A percentile compares a stretch with the other conserved stretches of the same genome.
Conservation (phyloP, 2,113 vertebrate genomes). For the Cyrtonyx montezumae region DNA sequence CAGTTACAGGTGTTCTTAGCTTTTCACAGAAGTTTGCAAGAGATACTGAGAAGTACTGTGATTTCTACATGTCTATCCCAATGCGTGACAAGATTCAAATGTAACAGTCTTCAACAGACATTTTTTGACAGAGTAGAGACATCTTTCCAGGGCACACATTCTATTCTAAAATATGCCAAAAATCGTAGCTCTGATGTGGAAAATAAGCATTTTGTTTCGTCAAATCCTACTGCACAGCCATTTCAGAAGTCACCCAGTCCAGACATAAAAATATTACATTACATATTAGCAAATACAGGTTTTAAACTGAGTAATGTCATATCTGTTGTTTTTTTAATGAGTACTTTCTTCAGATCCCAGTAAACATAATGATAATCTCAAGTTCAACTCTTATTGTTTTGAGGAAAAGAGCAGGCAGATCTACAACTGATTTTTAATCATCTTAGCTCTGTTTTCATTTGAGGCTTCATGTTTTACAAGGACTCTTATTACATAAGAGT, state of each 20-base stretch:
- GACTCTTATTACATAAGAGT: background rate
- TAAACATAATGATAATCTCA: background rate
- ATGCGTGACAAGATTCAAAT: background rate
- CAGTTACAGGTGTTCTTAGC: background rate
- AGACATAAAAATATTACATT: background rate
- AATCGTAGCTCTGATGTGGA: background rate
- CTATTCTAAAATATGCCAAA: background rate
- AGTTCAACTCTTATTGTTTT: background rate
- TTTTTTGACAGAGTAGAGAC: background rate
- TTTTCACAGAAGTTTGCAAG: background rate
- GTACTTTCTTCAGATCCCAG: background rate
- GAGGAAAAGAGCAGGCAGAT: background rate
- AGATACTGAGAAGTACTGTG: background rate
- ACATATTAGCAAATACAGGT: background rate
- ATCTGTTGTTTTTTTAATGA: background rate
- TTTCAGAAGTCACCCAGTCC: background rate
- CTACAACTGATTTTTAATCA: background rate
- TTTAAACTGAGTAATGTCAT: background rate
- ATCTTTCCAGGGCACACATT: background rate
- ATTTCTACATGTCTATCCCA: background rate
- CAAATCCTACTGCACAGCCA: background rate
- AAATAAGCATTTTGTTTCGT: background rate
- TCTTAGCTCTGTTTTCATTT: background rate
- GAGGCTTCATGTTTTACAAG: background rate
- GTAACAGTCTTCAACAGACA: background rate